Conservation (phyloP, 2,113 vertebrate genomes). For the Anhinga rufa region DNA sequence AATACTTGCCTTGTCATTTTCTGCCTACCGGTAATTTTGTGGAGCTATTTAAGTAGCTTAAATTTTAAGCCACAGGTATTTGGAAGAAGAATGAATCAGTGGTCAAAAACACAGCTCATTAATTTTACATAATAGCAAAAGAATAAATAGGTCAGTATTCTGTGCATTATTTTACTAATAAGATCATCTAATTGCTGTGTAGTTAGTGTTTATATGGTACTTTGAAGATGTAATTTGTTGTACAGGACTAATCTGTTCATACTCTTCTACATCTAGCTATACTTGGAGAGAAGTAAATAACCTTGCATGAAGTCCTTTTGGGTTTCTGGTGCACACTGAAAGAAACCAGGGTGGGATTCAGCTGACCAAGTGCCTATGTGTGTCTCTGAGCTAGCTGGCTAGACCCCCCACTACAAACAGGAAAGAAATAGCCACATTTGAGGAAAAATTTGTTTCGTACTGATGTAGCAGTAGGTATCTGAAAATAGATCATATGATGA, state of each 20-base stretch:
- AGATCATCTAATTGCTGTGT: background rate
- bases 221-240: background rate
- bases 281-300: background rate
- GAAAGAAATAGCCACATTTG: background rate
- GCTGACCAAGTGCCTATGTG: background rate
- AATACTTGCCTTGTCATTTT: background rate
- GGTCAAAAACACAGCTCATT: background rate
- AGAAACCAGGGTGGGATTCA: background rate
- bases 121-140: conserved; percentile 2
- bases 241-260: background rate
- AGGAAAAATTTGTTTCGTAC: background rate
- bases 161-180: background rate
- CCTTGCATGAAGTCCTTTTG: background rate
- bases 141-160: conserved; percentile 24
- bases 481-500: background rate
- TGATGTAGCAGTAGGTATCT: background rate
- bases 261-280: background rate
- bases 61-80: conserved; percentile 32
- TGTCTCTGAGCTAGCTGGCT: background rate
- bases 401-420: background rate
- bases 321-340: background rate
- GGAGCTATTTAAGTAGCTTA: conserved; percentile 10
- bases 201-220: background rate
- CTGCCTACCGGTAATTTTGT: background rate
- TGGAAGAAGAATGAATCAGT: conserved; percentile 13